A percentile compares a stretch with the other conserved stretches of the same genome.
Conservation (phyloP, 1,140 invertebrate species). For the Ephestia elutella region DNA sequence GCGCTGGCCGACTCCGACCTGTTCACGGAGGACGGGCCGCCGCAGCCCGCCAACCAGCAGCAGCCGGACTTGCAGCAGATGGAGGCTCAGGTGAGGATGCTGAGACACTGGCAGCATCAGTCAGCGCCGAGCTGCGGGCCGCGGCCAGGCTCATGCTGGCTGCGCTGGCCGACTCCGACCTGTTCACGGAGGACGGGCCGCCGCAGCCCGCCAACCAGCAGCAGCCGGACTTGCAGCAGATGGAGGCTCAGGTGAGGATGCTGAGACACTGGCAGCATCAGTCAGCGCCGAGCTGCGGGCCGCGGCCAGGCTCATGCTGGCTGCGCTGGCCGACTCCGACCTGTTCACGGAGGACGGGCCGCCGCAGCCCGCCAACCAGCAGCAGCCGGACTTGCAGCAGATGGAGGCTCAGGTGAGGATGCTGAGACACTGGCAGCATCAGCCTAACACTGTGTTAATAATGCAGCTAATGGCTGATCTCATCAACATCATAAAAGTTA, state of each 20-base stretch:
- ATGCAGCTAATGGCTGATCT: conserved; percentile 31
- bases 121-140: conserved; percentile 21
- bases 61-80: conserved; percentile 25
- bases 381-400: conserved; percentile 21
- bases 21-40: conserved; percentile 50
- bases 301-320: conserved; percentile 39
- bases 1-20: conserved; percentile 45
- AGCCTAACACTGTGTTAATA: too few relatives aligned
- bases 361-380: conserved; percentile 19
- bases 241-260: conserved; percentile 47
- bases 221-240: conserved; percentile 21
- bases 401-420: conserved; percentile 46
- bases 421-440: too few relatives aligned
- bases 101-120: too few relatives aligned
- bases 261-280: too few relatives aligned
- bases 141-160: conserved; percentile 39
- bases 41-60: conserved; percentile 18
- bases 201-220: conserved; percentile 20
- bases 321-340: conserved; percentile 40
- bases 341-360: conserved; percentile 53
- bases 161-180: conserved; percentile 41
- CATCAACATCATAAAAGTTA: too few relatives aligned
- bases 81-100: conserved; percentile 45
- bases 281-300: conserved; percentile 22
- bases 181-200: conserved; percentile 52